Base-by-base conservation (phyloP, 2,888 invertebrate species). In the Meiosimyza decipiens region DNA sequence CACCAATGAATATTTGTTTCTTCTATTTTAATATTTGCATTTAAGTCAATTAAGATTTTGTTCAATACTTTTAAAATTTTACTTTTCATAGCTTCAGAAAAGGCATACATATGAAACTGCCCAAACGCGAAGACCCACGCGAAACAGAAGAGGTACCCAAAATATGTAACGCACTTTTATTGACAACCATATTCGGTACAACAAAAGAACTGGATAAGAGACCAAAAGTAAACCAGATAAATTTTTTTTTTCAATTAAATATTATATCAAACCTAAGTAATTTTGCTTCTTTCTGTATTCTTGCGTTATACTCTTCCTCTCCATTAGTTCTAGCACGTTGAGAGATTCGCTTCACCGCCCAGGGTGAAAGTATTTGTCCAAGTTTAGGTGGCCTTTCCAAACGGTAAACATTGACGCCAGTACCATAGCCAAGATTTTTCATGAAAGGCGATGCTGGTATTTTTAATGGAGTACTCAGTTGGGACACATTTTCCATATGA, bases 291-390 rank as follows among this genome's bases (percentile, higher is more conserved):
- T 89, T 88, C 74, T 90, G 87, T 55, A 95, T 87, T 52, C 70
- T 62, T 1, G 2, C 18, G 16, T 70, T 70, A 18, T 62, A 54
- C 16, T 54, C 7, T n/a, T 62, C 22, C 54, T 63, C 47, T 1
- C 70, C 70, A 49, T 49, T 70, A 15, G 50, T 60, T 33, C 79
- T 74, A 82, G 85, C 62, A 66, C 88, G 89, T 77, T 90, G 90
- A 1, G 85, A 82, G 1, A 94, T 83, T 86, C 93, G 92, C 83
- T 96, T 96, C 0, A 96, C 88, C 0, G 95, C 95, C 95, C 95
- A 95, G 0, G 95, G 95, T 0, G 95, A 95, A n/a, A 91, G 89
- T 0, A 89, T 85, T 78, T 90, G 89, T 9, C 93, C 92, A 1
- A 89, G 89, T 78, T 89, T 88, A 0, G 94, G 94, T 0, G 93